Evolutionary conservation across 1,140 invertebrate genomes (phyloP).

Genomic region (Philopotamus ludificatus): DNA sequence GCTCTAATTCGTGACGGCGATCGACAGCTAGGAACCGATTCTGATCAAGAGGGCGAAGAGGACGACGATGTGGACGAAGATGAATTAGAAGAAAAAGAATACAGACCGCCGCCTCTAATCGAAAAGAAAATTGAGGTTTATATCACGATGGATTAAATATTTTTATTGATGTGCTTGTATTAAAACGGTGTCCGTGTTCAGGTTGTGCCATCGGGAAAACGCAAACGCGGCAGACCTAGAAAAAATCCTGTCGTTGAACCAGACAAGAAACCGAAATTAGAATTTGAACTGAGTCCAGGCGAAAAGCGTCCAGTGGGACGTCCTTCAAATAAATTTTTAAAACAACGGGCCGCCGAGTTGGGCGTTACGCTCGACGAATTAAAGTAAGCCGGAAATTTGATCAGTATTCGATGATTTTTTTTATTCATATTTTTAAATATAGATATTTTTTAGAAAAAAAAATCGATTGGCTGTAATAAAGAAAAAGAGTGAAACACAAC

Average conservation of each 20-base stretch:
- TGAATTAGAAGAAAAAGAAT: conserved; percentile 13
- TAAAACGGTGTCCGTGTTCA: conserved; percentile 2
- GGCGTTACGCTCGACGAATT: conserved; percentile 11
- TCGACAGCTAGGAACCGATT: conserved; percentile 5
- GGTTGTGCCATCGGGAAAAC: conserved; percentile 2
- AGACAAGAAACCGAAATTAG: neutral
- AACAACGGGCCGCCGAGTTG: neutral
- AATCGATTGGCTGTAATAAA: neutral
- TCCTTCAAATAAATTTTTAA: neutral
- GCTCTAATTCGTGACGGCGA: conserved; percentile 48
- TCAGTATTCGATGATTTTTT: neutral
- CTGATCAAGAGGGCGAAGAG: conserved; percentile 16
- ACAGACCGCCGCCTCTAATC: conserved; percentile 27
- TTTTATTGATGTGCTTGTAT: neutral
- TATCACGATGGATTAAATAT: neutral
- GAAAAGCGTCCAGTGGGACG: neutral
- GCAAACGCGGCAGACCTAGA: conserved; percentile 29
- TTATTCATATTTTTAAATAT: neutral
- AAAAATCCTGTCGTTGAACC: neutral
- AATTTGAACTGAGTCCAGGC: neutral
- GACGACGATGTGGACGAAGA: conserved; percentile 28
- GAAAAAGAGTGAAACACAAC: neutral
- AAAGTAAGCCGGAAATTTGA: no score
- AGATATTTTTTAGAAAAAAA: neutral
- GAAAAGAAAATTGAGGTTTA: conserved; percentile 7